Conservation (phyloP, 2,888 invertebrate species). For the Spilarctia lutea region DNA sequence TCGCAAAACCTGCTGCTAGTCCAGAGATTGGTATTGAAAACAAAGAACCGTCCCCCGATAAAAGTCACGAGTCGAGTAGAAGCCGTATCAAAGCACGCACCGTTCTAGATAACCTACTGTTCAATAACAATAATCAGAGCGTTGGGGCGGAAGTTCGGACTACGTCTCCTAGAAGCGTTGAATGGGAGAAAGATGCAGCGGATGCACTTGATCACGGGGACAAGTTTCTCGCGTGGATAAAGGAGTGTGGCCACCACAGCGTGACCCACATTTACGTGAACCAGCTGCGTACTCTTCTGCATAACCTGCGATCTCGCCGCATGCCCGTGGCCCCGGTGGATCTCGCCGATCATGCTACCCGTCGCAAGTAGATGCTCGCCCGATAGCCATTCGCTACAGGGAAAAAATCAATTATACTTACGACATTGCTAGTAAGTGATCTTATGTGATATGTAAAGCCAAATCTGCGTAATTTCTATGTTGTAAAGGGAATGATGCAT, state of each 20-base stretch:
- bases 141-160: conserved; percentile 56
- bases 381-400: conserved; percentile 77
- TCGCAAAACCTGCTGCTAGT: conserved; percentile 69
- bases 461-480: conserved; percentile 86
- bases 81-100: conserved; percentile 87
- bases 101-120: conserved; percentile 89
- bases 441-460: conserved; percentile 87
- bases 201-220: conserved; percentile 93
- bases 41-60: conserved; percentile 73
- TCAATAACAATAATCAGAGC: conserved; percentile 85
- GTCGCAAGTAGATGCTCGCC: conserved; percentile 68
- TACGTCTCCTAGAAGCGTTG: conserved; percentile 60
- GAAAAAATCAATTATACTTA: conserved; percentile 82
- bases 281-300: conserved; percentile 91
- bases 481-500: conserved; percentile 86
- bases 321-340: conserved; percentile 69
- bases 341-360: conserved; percentile 65
- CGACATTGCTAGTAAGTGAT: conserved; percentile 83
- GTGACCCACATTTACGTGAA: conserved; percentile 92
- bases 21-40: conserved; percentile 73
- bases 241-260: conserved; percentile 91
- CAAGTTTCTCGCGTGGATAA: conserved; percentile 93
- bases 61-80: conserved; percentile 68
- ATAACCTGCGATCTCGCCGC: conserved; percentile 89
- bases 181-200: conserved; percentile 75